A percentile compares a stretch with the other conserved stretches of the same genome.
These are phyloP conservation scores for Procavia capensis DNA, from an alignment of 2,113 vertebrate genomes.

Conservation along the genomic window DNA sequence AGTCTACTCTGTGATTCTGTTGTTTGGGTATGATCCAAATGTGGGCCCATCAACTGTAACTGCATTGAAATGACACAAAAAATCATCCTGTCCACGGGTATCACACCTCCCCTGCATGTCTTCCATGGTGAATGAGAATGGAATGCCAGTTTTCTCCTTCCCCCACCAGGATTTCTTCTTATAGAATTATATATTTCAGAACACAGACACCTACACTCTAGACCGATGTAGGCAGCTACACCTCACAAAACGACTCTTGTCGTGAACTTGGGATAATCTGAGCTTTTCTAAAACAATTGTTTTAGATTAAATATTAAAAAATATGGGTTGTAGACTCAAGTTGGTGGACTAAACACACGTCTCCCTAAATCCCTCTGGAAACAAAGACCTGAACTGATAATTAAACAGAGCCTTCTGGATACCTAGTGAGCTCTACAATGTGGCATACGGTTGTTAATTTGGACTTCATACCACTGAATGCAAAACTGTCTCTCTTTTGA, in stretches of 20 bases:
- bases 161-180: not conserved
- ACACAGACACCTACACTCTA: not conserved
- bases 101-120: not conserved
- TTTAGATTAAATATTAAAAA: constrained; percentile 8
- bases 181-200: not conserved
- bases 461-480: too few species aligned
- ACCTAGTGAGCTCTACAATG: too few species aligned
- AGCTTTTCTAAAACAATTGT: constrained; percentile 4
- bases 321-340: too few species aligned
- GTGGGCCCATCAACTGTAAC: not conserved
- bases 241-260: not conserved
- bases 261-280: not conserved
- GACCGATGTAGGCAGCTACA: not conserved
- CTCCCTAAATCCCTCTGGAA: too few species aligned
- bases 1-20: not conserved
- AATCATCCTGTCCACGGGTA: not conserved
- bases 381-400: too few species aligned
- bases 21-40: constrained; percentile 25
- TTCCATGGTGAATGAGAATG: not conserved
- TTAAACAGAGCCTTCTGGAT: too few species aligned
- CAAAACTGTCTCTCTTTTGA: too few species aligned
- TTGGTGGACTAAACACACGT: too few species aligned
- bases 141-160: not conserved
- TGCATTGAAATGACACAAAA: not conserved
- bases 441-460: too few species aligned